Evolutionary conservation across 2,113 vertebrate genomes (phyloP), one percentile per base, ranked within the genome.

Genomic region (Plestiodon gilberti): DNA sequence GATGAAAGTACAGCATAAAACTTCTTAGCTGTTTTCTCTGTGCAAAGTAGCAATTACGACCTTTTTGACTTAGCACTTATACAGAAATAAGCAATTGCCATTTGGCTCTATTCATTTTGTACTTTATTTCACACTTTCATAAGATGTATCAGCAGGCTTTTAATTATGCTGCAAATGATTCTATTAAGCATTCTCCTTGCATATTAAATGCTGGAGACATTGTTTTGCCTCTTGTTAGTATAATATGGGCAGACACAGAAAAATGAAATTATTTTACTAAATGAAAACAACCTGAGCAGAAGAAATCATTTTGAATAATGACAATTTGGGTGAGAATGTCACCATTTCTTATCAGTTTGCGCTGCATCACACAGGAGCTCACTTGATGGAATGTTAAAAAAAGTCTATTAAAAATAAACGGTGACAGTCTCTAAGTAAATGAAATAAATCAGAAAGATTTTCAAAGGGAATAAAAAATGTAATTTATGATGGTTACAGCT

Each of bases 351-450:
- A 92, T 94, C 89, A 93, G 90, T 93, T 92, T 95, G 90, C 89
- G 96, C 85, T 89, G 90, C 82, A 91, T 93, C 93, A 92, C 85
- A 93, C 83, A 90, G 94, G 85, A 95, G 86, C 89, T 96, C 89
- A 93, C 88, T 90, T 96, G 91, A 93, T 93, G 85, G 91, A 94
- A 95, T 92, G 91, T 90, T 89, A 84, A 92, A 83, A 74, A 87
- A 86, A 94, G 85, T 95, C 93, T 94, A 93, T 93, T 94, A 95
- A 95, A 96, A 95, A 94, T 93, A 95, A 96, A 89, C 92, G 93
- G 91, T 95, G 92, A 93, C 95, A 95, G 92, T 95, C 94, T 96
- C 93, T 96, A 95, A 95, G 93, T 95, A 96, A 96, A 96, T 95
- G 92, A 92, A 95, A 94, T 95, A 96, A 96, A 96, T 95, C 91